Base-by-base conservation (phyloP, 30 jellyfish, hydroid and myxozoan species). In the Turritopsis dohrnii region DNA sequence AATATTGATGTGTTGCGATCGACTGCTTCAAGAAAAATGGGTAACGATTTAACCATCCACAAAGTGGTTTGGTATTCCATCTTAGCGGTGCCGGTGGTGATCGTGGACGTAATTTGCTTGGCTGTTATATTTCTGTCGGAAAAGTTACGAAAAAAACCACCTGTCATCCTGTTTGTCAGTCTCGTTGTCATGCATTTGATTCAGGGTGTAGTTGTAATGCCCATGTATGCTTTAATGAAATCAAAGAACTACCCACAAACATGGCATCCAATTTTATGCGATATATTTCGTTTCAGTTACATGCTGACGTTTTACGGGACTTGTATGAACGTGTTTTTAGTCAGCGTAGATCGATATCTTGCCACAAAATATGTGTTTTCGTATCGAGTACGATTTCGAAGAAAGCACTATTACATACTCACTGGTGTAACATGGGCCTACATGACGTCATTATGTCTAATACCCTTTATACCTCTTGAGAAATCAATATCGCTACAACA, bases 201-300 rank as follows among this genome's bases (percentile, higher is more conserved):
- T 0, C 90, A 84, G 71, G 90, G 90, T 0, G 81, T 72, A 17
- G 31, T 84, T 21, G 90, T 84, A 1, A 71, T 84, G 87, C 90
- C 90, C 18, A 52, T 1, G 53, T 84, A 84, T 31, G 87, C 87
- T 17, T 13, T 84, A 19, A 31, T 31, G 27, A 79, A 79, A 7
- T 82, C 73, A 21, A 74, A 84, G 75, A 21, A 22, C 22, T 84
- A 71, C 29, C 80, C 66, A 29, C 0, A 13, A 8, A 0, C 29
- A 7, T 28, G 85, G 23, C 25, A 29, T 53, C 84, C 88, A 54
- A 19, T 21, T 30, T 17, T 84, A 20, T 84, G 90, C 31, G 90
- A 72, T 52, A 52, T 22, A 26, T 84, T 28, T 73, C 87, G 90
- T 16, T 84, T 84, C 71, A 72, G 88, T 13, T 84, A 72, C 65